Evolutionary conservation across 2,797 vertebrate species (phyloP).

Genomic region (Parotocinclus haroldoi): DNA sequence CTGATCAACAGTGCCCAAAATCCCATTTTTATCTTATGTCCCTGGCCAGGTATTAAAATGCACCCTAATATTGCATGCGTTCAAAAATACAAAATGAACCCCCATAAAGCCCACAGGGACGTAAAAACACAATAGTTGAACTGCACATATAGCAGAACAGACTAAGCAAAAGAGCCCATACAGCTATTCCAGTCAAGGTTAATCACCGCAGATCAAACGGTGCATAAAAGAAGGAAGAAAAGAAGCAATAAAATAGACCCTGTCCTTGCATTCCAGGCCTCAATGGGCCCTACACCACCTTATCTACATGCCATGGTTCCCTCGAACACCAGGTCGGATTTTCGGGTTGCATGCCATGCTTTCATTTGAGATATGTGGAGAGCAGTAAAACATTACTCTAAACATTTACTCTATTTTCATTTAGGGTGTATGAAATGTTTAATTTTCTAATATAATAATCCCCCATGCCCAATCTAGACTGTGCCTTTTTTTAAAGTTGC

Average conservation of each 20-base stretch:
- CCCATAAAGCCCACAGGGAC: not conserved
- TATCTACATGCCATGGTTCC: not conserved
- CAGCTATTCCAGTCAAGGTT: conserved; percentile 18
- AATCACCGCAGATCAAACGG: not conserved
- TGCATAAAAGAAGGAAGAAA: not conserved
- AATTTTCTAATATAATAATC: too few species aligned
- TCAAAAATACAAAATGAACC: too few species aligned
- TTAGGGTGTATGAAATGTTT: too few species aligned
- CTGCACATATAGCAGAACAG: not conserved
- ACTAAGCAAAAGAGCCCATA: not conserved
- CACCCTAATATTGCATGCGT: not conserved
- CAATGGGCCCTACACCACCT: not conserved
- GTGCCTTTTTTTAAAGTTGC: too few species aligned
- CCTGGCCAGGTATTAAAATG: conserved; percentile 1
- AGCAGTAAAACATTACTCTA: too few species aligned
- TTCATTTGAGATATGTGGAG: too few species aligned
- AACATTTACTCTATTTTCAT: too few species aligned
- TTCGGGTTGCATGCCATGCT: not conserved
- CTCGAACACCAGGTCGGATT: not conserved
- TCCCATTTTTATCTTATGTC: not conserved
- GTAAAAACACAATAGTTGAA: not conserved
- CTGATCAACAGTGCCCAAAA: too few species aligned
- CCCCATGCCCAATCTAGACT: too few species aligned
- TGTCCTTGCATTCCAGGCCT: conserved; percentile 6
- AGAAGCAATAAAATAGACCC: not conserved